Evolutionary conservation across 2,797 vertebrate species (phyloP).

Genomic region (Gephyroberyx darwinii): DNA sequence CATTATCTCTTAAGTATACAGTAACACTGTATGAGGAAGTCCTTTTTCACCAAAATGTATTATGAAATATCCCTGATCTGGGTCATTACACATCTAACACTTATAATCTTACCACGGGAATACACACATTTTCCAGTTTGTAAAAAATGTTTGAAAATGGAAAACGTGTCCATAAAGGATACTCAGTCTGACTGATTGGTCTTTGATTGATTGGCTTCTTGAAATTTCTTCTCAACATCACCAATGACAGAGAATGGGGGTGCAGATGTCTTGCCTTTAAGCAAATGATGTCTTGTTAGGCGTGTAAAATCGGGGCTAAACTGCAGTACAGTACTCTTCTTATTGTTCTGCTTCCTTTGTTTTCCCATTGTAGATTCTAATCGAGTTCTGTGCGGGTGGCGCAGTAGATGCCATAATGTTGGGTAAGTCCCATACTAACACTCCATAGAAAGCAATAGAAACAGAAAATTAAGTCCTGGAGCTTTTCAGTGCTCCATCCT

Average conservation of each 20-base stretch:
- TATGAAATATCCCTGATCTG: slow-evolving; percentile 41
- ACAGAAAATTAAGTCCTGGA: slow-evolving; percentile 32
- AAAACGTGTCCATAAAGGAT: not conserved
- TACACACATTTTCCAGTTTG: not conserved
- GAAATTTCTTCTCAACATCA: slow-evolving; percentile 19
- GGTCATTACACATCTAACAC: slow-evolving; percentile 6
- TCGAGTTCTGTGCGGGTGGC: slow-evolving; percentile 98
- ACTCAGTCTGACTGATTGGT: slow-evolving; percentile 9
- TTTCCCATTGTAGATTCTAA: slow-evolving; percentile 90
- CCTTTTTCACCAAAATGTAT: slow-evolving; percentile 5
- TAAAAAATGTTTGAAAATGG: slow-evolving; percentile 16
- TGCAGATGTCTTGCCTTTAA: slow-evolving; percentile 12
- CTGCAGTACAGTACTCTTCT: slow-evolving; percentile 2
- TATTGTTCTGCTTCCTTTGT: slow-evolving; percentile 29
- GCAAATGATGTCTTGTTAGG: not conserved
- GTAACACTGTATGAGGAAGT: slow-evolving; percentile 28
- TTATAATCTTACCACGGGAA: not conserved
- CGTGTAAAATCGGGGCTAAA: not conserved
- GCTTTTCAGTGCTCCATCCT: slow-evolving; percentile 52
- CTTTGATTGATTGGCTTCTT: slow-evolving; percentile 32
- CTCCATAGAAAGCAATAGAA: slow-evolving; percentile 46
- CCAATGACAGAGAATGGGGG: slow-evolving; percentile 35
- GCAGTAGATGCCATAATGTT: slow-evolving; percentile 99
- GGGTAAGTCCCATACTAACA: slow-evolving; percentile 84
- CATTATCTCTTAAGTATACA: not conserved